Evolutionary conservation across 1,140 invertebrate species (phyloP).

Genomic region (Dryas iulia): DNA sequence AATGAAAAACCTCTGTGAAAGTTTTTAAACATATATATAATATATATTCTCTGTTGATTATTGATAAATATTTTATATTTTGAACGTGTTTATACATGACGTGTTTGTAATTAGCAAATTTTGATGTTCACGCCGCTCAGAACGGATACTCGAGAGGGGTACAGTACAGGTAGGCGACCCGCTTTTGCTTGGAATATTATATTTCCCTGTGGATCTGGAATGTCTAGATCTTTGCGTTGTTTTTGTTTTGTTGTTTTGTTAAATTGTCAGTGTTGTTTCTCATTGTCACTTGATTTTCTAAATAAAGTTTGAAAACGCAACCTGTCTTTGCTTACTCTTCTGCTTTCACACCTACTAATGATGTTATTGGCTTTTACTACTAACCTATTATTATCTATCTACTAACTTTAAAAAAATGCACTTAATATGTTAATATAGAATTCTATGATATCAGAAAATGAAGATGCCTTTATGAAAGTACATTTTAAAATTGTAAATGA

Average conservation of each 20-base stretch:
- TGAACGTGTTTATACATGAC: constrained; percentile 52
- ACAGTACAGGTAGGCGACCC: constrained; percentile 64
- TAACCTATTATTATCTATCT: too few relatives aligned
- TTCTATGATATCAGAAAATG: too few relatives aligned
- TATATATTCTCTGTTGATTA: constrained; percentile 52
- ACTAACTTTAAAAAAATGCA: too few relatives aligned
- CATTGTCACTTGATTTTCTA: constrained; percentile 61
- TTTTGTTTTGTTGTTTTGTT: constrained; percentile 49
- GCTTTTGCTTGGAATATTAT: constrained; percentile 23
- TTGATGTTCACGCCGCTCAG: constrained; percentile 68
- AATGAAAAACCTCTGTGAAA: neutral
- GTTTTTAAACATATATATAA: neutral
- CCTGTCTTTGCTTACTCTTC: constrained; percentile 58
- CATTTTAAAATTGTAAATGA: too few relatives aligned
- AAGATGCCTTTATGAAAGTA: too few relatives aligned
- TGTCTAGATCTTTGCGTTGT: constrained; percentile 33
- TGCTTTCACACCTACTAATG: constrained; percentile 44
- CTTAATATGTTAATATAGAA: constrained; percentile 9
- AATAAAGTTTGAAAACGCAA: constrained; percentile 57
- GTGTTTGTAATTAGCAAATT: constrained; percentile 49
- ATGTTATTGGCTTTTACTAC: neutral
- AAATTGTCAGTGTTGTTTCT: constrained; percentile 62
- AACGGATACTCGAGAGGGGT: constrained; percentile 71
- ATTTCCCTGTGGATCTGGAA: constrained; percentile 28
- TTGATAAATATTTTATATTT: constrained; percentile 53